Evolutionary conservation across 2,113 vertebrate genomes (phyloP).

Genomic region (Heterotis niloticus): DNA sequence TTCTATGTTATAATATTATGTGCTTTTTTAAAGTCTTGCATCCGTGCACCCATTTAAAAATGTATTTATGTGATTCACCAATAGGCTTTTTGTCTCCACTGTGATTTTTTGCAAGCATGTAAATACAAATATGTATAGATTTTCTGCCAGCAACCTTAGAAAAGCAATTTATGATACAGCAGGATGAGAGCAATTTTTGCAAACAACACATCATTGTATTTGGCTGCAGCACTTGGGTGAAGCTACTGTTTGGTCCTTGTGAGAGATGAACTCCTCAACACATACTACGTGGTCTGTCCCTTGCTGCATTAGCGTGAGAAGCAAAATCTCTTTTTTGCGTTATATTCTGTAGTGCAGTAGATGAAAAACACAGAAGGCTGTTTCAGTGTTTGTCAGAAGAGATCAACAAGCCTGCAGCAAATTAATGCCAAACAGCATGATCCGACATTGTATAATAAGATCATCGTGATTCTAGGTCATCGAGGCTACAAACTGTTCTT

Average conservation of each 20-base stretch:
- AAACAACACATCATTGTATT: not conserved
- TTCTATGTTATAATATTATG: not conserved
- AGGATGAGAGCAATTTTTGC: not conserved
- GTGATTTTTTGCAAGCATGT: not conserved
- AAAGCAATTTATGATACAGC: not conserved
- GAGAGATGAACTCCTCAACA: not conserved
- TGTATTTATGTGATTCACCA: not conserved
- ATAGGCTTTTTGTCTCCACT: slow-evolving; percentile 1
- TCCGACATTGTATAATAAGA: not conserved
- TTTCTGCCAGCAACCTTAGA: not conserved
- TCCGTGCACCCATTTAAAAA: not conserved
- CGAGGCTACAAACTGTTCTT: not conserved
- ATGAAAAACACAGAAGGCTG: not conserved
- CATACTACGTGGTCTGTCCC: no score
- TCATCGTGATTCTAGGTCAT: slow-evolving; percentile 18
- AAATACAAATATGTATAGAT: not conserved
- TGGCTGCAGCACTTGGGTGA: not conserved
- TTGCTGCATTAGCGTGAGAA: not conserved
- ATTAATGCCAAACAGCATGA: not conserved
- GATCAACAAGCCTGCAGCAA: not conserved
- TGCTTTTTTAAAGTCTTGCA: not conserved
- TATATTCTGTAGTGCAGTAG: not conserved
- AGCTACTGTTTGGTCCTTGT: not conserved
- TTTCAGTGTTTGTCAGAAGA: not conserved
- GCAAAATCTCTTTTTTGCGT: not conserved